Percentiles rank a stretch among this genome's conserved stretches.
Evolutionary conservation across 2,113 vertebrate genomes (phyloP).

Genomic region (Atrichornis clamosus): DNA sequence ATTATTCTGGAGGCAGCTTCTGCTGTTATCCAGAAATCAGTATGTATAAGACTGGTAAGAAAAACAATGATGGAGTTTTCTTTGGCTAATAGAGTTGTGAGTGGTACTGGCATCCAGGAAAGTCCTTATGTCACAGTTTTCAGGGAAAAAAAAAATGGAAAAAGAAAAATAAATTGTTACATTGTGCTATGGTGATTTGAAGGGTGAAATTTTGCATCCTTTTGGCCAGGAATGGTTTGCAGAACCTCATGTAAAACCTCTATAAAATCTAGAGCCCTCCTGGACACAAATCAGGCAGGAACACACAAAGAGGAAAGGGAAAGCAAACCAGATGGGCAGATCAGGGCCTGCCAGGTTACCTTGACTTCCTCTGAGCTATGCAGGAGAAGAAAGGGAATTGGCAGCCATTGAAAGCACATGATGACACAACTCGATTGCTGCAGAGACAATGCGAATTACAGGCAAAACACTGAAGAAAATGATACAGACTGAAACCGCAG

Average conservation of each 20-base stretch:
- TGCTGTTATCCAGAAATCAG: neutral
- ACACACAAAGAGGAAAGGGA: neutral
- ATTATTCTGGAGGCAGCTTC: neutral
- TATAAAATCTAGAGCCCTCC: neutral
- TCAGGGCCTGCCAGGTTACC: constrained; percentile 23
- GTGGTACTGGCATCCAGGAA: neutral
- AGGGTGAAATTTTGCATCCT: neutral
- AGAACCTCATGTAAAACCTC: neutral
- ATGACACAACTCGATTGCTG: neutral
- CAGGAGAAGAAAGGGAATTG: constrained; percentile 4
- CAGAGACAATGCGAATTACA: neutral
- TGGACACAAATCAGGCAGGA: neutral
- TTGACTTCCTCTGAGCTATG: constrained; percentile 1
- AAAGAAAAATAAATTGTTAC: accelerated
- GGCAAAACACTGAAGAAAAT: neutral
- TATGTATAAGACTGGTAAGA: neutral
- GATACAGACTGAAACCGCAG: neutral
- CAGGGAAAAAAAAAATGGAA: no score
- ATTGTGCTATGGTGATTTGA: neutral
- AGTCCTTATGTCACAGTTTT: neutral
- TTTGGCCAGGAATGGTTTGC: neutral
- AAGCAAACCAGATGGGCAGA: neutral
- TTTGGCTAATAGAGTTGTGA: neutral
- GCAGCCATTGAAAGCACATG: neutral
- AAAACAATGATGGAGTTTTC: neutral